phyloP scores from a whole-genome alignment of 1,140 invertebrate genomes.

The Drosophila orosa region DNA sequence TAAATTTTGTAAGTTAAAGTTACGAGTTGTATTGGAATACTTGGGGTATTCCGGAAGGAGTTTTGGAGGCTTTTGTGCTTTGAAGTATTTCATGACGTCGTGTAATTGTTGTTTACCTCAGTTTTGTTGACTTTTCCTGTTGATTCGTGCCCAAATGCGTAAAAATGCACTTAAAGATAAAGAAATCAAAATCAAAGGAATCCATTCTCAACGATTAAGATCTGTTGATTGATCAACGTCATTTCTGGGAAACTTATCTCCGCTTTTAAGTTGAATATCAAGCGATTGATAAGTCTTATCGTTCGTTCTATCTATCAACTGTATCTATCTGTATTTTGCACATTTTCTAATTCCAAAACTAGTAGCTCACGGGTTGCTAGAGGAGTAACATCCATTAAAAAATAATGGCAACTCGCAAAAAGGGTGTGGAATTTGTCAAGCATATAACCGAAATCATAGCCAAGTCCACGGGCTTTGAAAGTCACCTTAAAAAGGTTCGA shows the following conservation, averaged over 20 bases:
- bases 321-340: background rate
- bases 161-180: conserved; percentile 3
- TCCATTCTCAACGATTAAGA: background rate
- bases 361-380: conserved; percentile 1
- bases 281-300: conserved; percentile 5
- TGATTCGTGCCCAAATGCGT: background rate
- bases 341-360: background rate
- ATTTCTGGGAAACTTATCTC: background rate
- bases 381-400: conserved; percentile 13
- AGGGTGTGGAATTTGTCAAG: conserved; percentile 71
- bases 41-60: background rate
- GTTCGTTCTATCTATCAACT: background rate
- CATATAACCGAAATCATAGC: conserved; percentile 75
- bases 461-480: conserved; percentile 68
- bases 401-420: conserved; percentile 67
- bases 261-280: conserved; percentile 1
- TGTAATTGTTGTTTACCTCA: background rate
- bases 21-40: background rate
- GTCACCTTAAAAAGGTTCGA: conserved; percentile 65
- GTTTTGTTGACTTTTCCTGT: background rate
- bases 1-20: background rate
- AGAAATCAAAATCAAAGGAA: conserved; percentile 1
- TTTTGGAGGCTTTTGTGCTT: background rate
- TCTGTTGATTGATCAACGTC: background rate
- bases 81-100: background rate